These are phyloP conservation scores for Sussaba pulchella DNA, from an alignment of 2,888 invertebrate species.

Conservation along the genomic window DNA sequence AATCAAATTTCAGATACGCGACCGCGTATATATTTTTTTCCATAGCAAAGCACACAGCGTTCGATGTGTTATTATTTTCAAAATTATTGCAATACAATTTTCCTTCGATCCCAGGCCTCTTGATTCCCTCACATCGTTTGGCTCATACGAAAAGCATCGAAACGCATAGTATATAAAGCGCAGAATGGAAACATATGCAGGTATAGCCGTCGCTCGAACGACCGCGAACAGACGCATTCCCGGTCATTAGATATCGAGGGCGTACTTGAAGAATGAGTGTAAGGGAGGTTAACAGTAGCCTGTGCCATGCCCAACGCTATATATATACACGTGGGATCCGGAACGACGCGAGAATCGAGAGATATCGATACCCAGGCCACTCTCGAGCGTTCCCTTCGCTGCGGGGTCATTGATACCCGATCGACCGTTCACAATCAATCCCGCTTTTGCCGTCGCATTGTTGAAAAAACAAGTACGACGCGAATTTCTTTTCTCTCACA, in stretches of 20 bases:
- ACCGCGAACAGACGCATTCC: constrained; percentile 69
- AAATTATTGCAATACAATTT: constrained; percentile 20
- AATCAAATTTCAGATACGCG: no score
- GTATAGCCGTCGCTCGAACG: constrained; percentile 52
- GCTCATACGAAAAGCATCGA: constrained; percentile 5
- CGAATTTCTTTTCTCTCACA: constrained; percentile 75
- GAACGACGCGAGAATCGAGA: constrained; percentile 68
- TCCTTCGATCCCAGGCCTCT: constrained; percentile 21
- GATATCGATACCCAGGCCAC: constrained; percentile 70
- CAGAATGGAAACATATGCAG: constrained; percentile 28
- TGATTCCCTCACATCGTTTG: constrained; percentile 18
- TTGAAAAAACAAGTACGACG: constrained; percentile 74
- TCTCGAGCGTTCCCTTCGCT: constrained; percentile 65
- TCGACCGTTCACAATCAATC: constrained; percentile 80
- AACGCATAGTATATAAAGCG: constrained; percentile 17
- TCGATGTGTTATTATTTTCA: no score
- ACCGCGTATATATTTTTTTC: no score
- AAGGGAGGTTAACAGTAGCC: constrained; percentile 7
- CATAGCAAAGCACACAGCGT: no score
- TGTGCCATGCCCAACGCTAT: neutral
- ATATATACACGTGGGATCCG: constrained; percentile 28
- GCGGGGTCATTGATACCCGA: constrained; percentile 83
- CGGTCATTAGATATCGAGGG: constrained; percentile 74
- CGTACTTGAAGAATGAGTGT: constrained; percentile 68
- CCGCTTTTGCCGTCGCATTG: constrained; percentile 66